Evolutionary conservation across 2,113 vertebrate genomes (phyloP).

Genomic region (Catagonus wagneri): DNA sequence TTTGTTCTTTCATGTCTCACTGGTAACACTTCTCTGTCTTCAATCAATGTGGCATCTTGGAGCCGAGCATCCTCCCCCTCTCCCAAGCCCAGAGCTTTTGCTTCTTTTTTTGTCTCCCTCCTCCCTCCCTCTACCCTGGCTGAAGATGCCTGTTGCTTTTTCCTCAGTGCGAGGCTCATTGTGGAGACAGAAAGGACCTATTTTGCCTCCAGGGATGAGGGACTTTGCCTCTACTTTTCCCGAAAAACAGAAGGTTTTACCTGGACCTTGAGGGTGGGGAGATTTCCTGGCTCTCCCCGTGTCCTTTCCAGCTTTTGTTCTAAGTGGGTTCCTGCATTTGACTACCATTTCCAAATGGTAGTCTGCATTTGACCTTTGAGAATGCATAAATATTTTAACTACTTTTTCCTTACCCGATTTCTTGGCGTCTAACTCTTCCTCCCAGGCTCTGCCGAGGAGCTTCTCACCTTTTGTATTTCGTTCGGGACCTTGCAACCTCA

Average conservation of each 20-base stretch:
- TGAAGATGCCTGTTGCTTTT: background rate
- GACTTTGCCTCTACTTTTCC: background rate
- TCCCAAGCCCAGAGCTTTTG: background rate
- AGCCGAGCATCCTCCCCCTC: too few species aligned
- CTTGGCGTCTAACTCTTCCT: background rate
- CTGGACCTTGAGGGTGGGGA: background rate
- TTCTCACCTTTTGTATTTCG: background rate
- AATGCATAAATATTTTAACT: background rate
- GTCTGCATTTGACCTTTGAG: background rate
- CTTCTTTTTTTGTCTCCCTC: background rate
- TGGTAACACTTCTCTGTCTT: background rate
- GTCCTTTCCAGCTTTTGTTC: background rate
- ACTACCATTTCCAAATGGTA: too few species aligned
- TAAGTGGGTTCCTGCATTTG: background rate
- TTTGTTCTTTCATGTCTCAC: background rate
- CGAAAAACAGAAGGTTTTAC: background rate
- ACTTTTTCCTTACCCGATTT: background rate
- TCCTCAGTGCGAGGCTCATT: background rate
- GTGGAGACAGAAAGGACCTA: background rate
- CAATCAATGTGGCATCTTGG: fast-evolving
- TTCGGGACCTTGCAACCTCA: background rate
- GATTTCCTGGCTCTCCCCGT: background rate
- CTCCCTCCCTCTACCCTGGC: too few species aligned
- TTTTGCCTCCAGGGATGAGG: background rate
- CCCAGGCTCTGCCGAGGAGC: background rate